Percentiles rank a stretch among this genome's conserved stretches.
Conservation (phyloP, 2,797 vertebrate genomes). For the Parauchenoglanis punctatus region DNA sequence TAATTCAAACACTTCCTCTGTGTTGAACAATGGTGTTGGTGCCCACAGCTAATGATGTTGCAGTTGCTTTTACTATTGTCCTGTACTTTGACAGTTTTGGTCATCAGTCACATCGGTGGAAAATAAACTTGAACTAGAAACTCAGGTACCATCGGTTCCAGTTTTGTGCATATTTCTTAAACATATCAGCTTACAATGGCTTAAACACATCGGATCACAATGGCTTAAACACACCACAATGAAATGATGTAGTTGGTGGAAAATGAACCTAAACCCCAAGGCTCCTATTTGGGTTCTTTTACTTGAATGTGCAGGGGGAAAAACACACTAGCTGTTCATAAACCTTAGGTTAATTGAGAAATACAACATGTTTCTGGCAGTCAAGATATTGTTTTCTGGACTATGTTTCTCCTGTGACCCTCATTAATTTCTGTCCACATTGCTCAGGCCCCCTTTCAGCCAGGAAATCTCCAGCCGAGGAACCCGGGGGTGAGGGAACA, state of each 20-base stretch:
- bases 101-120: background rate
- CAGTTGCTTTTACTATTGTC: background rate
- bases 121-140: background rate
- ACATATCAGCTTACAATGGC: background rate
- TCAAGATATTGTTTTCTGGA: constrained; percentile 5
- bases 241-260: background rate
- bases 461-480: constrained; percentile 49
- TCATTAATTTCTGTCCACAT: constrained; percentile 50
- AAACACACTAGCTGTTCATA: constrained; percentile 37
- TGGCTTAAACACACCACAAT: background rate
- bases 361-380: constrained; percentile 34
- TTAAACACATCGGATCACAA: background rate
- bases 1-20: background rate
- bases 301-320: background rate
- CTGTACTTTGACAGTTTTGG: background rate
- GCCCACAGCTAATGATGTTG: background rate
- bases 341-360: constrained; percentile 38
- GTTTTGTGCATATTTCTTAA: background rate
- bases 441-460: constrained; percentile 33
- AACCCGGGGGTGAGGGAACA: background rate
- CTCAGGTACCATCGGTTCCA: background rate
- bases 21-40: background rate
- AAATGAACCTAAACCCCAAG: constrained; percentile 4
- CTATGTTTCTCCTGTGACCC: constrained; percentile 8
- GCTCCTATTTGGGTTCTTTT: background rate